Percentiles rank a stretch among this genome's conserved stretches.
Evolutionary conservation across 1,140 invertebrate species (phyloP).

Genomic region (Tetramorium parvispinum): DNA sequence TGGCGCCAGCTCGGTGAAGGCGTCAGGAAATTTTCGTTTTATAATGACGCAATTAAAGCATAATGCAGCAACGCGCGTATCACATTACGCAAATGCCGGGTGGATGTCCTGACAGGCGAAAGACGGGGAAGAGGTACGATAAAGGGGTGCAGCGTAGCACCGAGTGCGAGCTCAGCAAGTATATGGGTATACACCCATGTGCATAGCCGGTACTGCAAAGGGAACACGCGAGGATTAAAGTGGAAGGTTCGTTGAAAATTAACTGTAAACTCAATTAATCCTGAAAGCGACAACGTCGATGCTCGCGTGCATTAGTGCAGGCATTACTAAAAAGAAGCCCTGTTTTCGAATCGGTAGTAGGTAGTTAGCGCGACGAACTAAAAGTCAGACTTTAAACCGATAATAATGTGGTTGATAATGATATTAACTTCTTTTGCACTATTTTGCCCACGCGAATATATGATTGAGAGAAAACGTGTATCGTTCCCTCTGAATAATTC

Average conservation of each 20-base stretch:
- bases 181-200: not conserved
- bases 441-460: not conserved
- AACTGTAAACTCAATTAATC: slow-evolving; percentile 73
- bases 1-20: slow-evolving; percentile 1
- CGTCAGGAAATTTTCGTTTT: slow-evolving; percentile 63
- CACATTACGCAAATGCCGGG: slow-evolving; percentile 51
- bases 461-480: not conserved
- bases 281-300: slow-evolving; percentile 55
- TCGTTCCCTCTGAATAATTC: too few relatives aligned
- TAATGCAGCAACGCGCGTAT: slow-evolving; percentile 65
- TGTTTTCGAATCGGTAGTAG: slow-evolving; percentile 48
- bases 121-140: slow-evolving; percentile 18
- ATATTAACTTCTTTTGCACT: not conserved
- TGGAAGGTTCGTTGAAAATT: slow-evolving; percentile 69
- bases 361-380: not conserved
- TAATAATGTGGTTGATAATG: not conserved
- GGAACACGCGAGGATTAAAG: slow-evolving; percentile 63
- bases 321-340: slow-evolving; percentile 51
- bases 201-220: slow-evolving; percentile 39
- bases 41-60: slow-evolving; percentile 74
- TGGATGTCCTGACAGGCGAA: slow-evolving; percentile 22
- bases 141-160: slow-evolving; percentile 31
- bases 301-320: slow-evolving; percentile 60
- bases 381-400: not conserved
- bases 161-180: slow-evolving; percentile 52